Evolutionary conservation across 2,797 vertebrate genomes (phyloP).

Genomic region (Pygocentrus nattereri): DNA sequence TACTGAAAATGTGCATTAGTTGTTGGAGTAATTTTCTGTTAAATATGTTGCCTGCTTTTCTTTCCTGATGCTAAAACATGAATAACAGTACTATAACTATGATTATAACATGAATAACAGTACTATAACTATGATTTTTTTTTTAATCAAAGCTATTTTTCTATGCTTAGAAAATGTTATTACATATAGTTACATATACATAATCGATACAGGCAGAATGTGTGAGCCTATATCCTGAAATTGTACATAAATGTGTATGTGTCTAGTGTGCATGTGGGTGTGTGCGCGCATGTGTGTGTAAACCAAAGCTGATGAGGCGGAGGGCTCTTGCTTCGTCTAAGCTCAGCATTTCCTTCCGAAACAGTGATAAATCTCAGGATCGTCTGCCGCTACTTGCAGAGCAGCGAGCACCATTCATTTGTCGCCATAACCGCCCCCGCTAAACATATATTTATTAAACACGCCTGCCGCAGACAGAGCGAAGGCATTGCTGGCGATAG

Average conservation of each 20-base stretch:
- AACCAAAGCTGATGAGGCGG: slow-evolving; percentile 28
- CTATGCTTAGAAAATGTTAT: too few relatives aligned
- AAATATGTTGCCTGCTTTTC: too few relatives aligned
- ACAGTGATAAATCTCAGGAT: slow-evolving; percentile 48
- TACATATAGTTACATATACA: too few relatives aligned
- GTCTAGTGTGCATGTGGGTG: background rate
- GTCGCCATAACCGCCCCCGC: slow-evolving; percentile 48
- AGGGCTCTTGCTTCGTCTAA: slow-evolving; percentile 2
- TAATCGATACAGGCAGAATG: too few relatives aligned
- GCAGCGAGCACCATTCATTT: slow-evolving; percentile 41
- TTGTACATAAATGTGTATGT: background rate
- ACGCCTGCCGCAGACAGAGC: background rate
- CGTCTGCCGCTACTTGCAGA: slow-evolving; percentile 17
- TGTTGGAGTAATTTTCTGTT: too few relatives aligned
- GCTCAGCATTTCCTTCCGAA: slow-evolving; percentile 29
- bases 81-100: too few relatives aligned
- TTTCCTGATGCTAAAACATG: too few relatives aligned
- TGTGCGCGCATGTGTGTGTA: slow-evolving; percentile 2
- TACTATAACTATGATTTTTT: too few relatives aligned
- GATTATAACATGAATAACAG: too few relatives aligned
- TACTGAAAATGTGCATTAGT: too few relatives aligned
- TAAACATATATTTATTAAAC: slow-evolving; percentile 48
- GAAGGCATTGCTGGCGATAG: background rate
- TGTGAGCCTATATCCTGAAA: too few relatives aligned
- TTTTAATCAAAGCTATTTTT: too few relatives aligned